A percentile compares a stretch with the other conserved stretches of the same genome.
phyloP scores from a whole-genome alignment of 2,113 vertebrate genomes.

The Gopherus flavomarginatus region DNA sequence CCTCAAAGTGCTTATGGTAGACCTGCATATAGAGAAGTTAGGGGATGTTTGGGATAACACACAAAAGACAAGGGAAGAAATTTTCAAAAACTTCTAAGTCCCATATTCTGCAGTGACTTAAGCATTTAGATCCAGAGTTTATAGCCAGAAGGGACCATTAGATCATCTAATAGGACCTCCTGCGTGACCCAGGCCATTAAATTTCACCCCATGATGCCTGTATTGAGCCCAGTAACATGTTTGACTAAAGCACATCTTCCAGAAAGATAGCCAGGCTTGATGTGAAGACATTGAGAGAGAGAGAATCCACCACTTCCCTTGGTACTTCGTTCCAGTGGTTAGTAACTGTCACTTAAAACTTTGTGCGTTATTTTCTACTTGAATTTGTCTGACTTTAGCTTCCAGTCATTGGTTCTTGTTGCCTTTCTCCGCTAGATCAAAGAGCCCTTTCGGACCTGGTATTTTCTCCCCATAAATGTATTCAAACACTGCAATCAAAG shows the following conservation, averaged over 20 bases:
- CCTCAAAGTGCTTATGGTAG: not conserved
- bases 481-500: not conserved
- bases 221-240: not conserved
- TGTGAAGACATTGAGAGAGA: not conserved
- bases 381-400: not conserved
- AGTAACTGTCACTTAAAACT: not conserved
- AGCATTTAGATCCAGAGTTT: fast-evolving
- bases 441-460: not conserved
- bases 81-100: not conserved
- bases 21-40: not conserved
- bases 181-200: fast-evolving
- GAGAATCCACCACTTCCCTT: not conserved
- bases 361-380: fast-evolving
- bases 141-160: not conserved
- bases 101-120: not conserved
- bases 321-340: not conserved
- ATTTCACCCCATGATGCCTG: fast-evolving
- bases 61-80: not conserved
- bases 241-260: not conserved
- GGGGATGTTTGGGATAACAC: not conserved
- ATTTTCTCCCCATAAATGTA: not conserved
- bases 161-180: not conserved
- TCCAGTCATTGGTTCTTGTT: not conserved
- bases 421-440: not conserved
- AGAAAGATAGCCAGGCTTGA: not conserved